A percentile compares a stretch with the other conserved stretches of the same genome.
These are phyloP conservation scores for Pipistrellus kuhlii DNA, from an alignment of 2,797 vertebrate species.

Conservation along the genomic window DNA sequence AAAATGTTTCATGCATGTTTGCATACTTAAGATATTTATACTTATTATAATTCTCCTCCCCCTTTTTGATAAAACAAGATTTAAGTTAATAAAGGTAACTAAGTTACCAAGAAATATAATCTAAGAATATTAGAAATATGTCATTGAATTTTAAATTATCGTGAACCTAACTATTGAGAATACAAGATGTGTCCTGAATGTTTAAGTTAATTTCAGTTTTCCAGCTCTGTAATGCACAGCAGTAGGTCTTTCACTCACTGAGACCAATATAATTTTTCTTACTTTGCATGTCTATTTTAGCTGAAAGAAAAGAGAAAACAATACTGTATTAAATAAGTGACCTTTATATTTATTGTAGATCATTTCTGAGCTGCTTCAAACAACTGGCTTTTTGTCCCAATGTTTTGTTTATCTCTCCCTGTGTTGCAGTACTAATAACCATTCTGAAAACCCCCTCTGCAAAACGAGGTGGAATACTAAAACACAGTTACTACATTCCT, in stretches of 20 bases:
- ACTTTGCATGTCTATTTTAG: slow-evolving; percentile 28
- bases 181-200: slow-evolving; percentile 34
- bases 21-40: slow-evolving; percentile 19
- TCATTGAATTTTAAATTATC: slow-evolving; percentile 50
- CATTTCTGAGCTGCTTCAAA: slow-evolving; percentile 5
- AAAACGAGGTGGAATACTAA: slow-evolving; percentile 64
- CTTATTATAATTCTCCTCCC: not conserved
- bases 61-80: slow-evolving; percentile 55
- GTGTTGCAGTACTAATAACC: slow-evolving; percentile 25
- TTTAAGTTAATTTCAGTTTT: slow-evolving; percentile 7
- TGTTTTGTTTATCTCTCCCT: slow-evolving; percentile 55
- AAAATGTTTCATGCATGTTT: slow-evolving; percentile 3
- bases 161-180: slow-evolving; percentile 26
- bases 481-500: slow-evolving; percentile 24
- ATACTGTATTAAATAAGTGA: not conserved
- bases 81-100: slow-evolving; percentile 62
- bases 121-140: slow-evolving; percentile 53
- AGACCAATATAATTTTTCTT: not conserved
- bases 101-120: slow-evolving; percentile 64
- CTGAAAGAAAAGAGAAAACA: slow-evolving; percentile 39
- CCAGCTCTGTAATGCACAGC: slow-evolving; percentile 44
- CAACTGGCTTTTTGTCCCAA: slow-evolving; percentile 54
- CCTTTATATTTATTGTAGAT: slow-evolving; percentile 12
- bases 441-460: slow-evolving; percentile 42
- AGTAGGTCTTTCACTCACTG: slow-evolving; percentile 41